phyloP scores from a whole-genome alignment of 2,113 vertebrate genomes.

The Gopherus flavomarginatus region DNA sequence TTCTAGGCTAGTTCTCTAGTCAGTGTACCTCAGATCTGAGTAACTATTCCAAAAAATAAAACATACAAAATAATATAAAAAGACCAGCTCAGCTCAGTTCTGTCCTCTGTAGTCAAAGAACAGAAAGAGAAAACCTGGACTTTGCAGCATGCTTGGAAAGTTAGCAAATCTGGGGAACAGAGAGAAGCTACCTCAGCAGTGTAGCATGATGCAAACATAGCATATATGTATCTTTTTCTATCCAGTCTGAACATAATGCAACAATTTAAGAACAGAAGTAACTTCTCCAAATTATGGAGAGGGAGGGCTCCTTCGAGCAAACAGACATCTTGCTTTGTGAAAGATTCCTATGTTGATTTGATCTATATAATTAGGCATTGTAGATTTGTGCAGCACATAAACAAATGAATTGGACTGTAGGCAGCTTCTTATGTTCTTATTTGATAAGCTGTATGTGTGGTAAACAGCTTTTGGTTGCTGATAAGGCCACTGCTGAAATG shows the following conservation, averaged over 20 bases:
- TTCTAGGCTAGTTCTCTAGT: background rate
- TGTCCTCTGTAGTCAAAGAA: background rate
- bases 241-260: background rate
- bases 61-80: background rate
- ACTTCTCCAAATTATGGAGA: background rate
- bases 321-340: background rate
- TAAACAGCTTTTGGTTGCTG: slow-evolving; percentile 58
- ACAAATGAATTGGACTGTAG: background rate
- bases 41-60: background rate
- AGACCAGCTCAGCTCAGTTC: background rate
- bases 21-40: background rate
- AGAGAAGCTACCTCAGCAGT: background rate
- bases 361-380: background rate
- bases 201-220: background rate
- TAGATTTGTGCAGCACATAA: background rate
- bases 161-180: background rate
- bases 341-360: background rate
- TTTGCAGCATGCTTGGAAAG: background rate
- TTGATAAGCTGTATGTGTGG: background rate
- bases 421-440: background rate
- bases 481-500: slow-evolving; percentile 37
- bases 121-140: background rate
- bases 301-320: background rate
- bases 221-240: background rate
- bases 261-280: background rate